These are phyloP conservation scores for Chamaedrilus cognettii DNA, from an alignment of 2,888 invertebrate genomes.

Conservation along the genomic window DNA sequence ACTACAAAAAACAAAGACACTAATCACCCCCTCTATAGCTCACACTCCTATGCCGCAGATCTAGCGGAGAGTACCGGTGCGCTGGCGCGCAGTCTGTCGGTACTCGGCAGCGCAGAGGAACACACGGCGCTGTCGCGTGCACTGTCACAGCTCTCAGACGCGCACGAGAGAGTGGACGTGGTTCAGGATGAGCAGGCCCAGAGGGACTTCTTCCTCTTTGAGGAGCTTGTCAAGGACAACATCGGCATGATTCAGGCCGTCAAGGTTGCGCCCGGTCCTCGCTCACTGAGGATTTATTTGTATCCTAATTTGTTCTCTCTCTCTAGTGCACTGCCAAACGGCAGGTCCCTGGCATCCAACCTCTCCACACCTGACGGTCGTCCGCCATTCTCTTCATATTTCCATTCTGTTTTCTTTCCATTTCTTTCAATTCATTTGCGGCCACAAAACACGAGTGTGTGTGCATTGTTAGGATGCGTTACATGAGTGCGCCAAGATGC, in stretches of 20 bases:
- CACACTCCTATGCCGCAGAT: constrained; percentile 44
- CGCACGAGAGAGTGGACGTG: constrained; percentile 71
- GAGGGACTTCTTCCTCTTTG: constrained; percentile 88
- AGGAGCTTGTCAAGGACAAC: constrained; percentile 95
- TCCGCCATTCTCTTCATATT: no score
- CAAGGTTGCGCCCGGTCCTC: no score
- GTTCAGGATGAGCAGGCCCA: constrained; percentile 91
- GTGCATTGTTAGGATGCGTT: no score
- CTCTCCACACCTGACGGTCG: no score
- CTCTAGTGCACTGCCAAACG: no score
- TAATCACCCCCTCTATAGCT: no score
- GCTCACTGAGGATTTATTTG: constrained; percentile 16
- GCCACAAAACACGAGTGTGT: no score
- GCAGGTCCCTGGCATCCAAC: no score
- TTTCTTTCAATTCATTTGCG: no score
- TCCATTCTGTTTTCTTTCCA: no score
- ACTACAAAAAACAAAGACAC: no score
- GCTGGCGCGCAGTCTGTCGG: constrained; percentile 82
- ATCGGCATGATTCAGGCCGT: constrained; percentile 88
- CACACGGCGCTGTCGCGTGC: constrained; percentile 88
- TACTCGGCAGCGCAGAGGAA: constrained; percentile 90
- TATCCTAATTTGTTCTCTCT: not conserved
- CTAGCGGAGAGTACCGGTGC: constrained; percentile 47
- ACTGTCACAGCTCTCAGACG: constrained; percentile 85
- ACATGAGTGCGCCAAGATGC: no score